phyloP scores from a whole-genome alignment of 2,797 vertebrate genomes.

The Lerista edwardsae region DNA sequence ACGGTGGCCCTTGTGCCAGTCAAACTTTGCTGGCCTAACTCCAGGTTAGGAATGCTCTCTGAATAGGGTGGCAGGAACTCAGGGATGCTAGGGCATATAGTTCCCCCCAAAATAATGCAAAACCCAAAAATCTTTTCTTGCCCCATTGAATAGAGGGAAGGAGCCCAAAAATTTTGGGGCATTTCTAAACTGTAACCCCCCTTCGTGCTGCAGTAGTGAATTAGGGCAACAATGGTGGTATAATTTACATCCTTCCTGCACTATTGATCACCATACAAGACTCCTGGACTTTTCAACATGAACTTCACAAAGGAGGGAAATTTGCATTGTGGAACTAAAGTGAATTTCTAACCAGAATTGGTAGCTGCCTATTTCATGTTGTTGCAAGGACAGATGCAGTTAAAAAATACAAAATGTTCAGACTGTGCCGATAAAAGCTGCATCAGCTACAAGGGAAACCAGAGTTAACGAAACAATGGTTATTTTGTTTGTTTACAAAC shows the following conservation, averaged over 20 bases:
- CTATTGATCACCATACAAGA: not conserved
- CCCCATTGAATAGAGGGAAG: not conserved
- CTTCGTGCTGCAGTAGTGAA: too few species aligned
- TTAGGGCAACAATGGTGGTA: too few species aligned
- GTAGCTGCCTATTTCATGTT: not conserved
- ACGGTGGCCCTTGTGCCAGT: too few species aligned
- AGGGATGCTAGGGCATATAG: not conserved
- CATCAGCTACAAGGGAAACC: not conserved
- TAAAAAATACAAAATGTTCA: not conserved
- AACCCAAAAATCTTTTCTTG: not conserved
- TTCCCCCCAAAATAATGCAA: not conserved
- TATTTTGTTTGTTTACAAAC: too few species aligned
- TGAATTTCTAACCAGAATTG: not conserved
- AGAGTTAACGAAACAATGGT: not conserved
- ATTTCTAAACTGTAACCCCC: not conserved
- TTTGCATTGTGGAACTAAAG: not conserved
- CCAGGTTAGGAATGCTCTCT: too few species aligned
- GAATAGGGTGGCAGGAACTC: not conserved
- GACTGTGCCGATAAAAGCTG: not conserved
- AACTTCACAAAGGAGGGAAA: not conserved
- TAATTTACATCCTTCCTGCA: not conserved
- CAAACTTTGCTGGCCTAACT: too few species aligned
- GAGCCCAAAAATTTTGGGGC: not conserved
- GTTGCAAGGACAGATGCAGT: not conserved
- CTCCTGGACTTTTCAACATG: not conserved